Conservation (phyloP, 23 tunicate species). For the Diplosoma virens region DNA sequence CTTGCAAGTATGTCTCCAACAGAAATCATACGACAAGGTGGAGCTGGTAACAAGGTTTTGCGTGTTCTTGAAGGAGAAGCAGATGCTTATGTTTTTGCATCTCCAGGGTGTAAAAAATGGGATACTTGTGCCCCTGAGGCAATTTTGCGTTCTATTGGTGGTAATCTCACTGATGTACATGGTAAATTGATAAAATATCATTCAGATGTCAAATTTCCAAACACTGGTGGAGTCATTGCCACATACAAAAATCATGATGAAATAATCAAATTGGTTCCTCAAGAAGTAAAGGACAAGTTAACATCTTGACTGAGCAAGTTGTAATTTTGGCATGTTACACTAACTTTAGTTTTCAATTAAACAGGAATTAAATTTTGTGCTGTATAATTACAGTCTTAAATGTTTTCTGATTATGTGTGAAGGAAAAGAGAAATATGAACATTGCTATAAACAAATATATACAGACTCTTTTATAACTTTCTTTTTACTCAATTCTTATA, state of each 20-base stretch:
- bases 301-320: conserved; percentile 11
- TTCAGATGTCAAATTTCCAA: conserved; percentile 72
- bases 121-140: conserved; percentile 99
- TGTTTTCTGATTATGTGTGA: too few relatives aligned
- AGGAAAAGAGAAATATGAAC: too few relatives aligned
- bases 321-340: too few relatives aligned
- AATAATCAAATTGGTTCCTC: conserved; percentile 63
- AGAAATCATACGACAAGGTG: conserved; percentile 87
- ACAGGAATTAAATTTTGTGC: too few relatives aligned
- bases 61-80: conserved; percentile 96
- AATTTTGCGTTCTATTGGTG: conserved; percentile 84
- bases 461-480: too few relatives aligned
- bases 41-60: conserved; percentile 97
- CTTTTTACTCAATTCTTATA: too few relatives aligned
- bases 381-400: too few relatives aligned
- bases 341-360: too few relatives aligned
- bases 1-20: conserved; percentile 89
- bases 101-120: conserved; percentile 99
- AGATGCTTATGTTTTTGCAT: conserved; percentile 96
- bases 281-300: conserved; percentile 51
- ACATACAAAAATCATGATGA: conserved; percentile 67
- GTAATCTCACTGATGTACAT: conserved; percentile 91
- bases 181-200: conserved; percentile 77
- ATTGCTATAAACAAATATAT: too few relatives aligned
- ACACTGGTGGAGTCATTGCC: conserved; percentile 95